Evolutionary conservation across 1,140 invertebrate genomes (phyloP).

Genomic region (Bursaphelenchus mucronatus): DNA sequence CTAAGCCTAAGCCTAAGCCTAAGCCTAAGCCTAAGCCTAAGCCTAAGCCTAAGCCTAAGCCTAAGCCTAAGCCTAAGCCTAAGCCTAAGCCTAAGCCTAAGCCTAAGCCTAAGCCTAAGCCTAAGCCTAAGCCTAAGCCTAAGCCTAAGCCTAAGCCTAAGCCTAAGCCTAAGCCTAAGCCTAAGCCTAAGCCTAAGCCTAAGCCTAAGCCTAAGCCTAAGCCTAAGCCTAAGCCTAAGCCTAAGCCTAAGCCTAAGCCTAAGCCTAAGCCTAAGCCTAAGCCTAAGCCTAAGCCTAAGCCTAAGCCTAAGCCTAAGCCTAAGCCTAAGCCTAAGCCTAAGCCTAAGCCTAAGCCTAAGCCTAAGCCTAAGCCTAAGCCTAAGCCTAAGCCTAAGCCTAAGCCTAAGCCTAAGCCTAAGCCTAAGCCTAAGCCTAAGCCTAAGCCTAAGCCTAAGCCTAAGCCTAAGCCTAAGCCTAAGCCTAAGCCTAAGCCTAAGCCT

Average conservation of each 20-base stretch:
- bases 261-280: too few species aligned
- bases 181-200: too few species aligned
- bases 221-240: too few species aligned
- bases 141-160: constrained; percentile 4
- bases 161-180: too few species aligned
- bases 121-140: constrained; percentile 6
- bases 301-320: too few species aligned
- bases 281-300: too few species aligned
- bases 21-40: too few species aligned
- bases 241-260: too few species aligned
- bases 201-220: too few species aligned
- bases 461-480: constrained; percentile 11
- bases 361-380: constrained; percentile 9
- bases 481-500: constrained; percentile 23
- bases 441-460: constrained; percentile 5
- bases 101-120: constrained; percentile 8
- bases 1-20: too few species aligned
- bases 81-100: constrained; percentile 2
- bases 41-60: too few species aligned
- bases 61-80: too few species aligned
- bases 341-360: constrained; percentile 13
- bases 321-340: not conserved
- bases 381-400: constrained; percentile 8
- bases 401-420: constrained; percentile 8
- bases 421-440: constrained; percentile 6